phyloP scores from a whole-genome alignment of 1,140 invertebrate genomes.

The Chrysopa pallens region DNA sequence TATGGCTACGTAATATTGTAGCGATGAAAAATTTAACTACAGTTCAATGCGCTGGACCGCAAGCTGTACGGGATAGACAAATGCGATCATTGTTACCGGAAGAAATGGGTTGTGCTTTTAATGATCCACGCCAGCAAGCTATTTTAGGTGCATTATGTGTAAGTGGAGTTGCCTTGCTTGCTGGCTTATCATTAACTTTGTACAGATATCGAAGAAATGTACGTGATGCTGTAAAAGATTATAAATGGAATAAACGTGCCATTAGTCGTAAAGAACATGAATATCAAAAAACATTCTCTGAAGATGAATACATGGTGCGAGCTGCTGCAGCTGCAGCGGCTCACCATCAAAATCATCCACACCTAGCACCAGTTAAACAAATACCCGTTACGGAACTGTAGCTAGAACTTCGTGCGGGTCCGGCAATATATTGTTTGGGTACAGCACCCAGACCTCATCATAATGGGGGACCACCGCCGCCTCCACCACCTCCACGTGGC shows the following conservation, averaged over 20 bases:
- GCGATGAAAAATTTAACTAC: slow-evolving; percentile 50
- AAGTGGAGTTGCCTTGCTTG: slow-evolving; percentile 43
- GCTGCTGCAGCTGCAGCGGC: slow-evolving; percentile 33
- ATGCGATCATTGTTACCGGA: slow-evolving; percentile 49
- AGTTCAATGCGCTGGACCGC: slow-evolving; percentile 54
- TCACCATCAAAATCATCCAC: slow-evolving; percentile 33
- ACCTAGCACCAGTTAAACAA: slow-evolving; percentile 37
- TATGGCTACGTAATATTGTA: slow-evolving; percentile 64
- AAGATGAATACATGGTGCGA: slow-evolving; percentile 63
- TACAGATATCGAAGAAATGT: slow-evolving; percentile 63
- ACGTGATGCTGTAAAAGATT: slow-evolving; percentile 59
- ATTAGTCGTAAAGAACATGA: slow-evolving; percentile 65
- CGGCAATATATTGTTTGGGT: slow-evolving; percentile 43
- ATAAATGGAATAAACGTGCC: slow-evolving; percentile 61
- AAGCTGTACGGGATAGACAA: slow-evolving; percentile 44
- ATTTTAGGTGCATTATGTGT: slow-evolving; percentile 56
- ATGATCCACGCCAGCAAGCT: slow-evolving; percentile 55
- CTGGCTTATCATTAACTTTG: slow-evolving; percentile 45
- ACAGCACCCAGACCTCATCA: slow-evolving; percentile 28
- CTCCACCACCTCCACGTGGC: slow-evolving; percentile 20
- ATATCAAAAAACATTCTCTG: slow-evolving; percentile 73
- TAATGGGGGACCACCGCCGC: slow-evolving; percentile 29
- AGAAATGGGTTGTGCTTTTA: slow-evolving; percentile 60
- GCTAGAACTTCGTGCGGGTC: slow-evolving; percentile 71
- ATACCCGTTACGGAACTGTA: slow-evolving; percentile 84